A percentile compares a stretch with the other conserved stretches of the same genome.
These are phyloP conservation scores for Globodera ellingtonae DNA, from an alignment of 1,140 invertebrate species.

Conservation along the genomic window DNA sequence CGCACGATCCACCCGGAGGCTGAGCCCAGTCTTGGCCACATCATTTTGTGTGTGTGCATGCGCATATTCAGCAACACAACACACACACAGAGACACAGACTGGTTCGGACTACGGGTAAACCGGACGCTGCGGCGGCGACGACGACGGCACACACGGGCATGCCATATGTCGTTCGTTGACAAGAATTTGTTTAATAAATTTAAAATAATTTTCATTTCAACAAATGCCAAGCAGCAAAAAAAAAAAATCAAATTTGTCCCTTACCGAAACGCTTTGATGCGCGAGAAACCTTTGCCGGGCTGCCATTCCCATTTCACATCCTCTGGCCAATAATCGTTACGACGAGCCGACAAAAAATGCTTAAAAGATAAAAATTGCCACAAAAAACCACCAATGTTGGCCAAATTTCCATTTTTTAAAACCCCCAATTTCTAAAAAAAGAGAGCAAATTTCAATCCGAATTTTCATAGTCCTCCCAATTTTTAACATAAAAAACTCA, in stretches of 20 bases:
- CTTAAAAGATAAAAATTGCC: background rate
- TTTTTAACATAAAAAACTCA: background rate
- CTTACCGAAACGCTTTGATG: slow-evolving; percentile 56
- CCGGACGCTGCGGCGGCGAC: background rate
- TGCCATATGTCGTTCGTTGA: background rate
- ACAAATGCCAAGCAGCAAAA: too few species aligned
- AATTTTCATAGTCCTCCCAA: too few species aligned
- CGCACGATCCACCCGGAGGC: background rate
- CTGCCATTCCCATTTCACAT: slow-evolving; percentile 57
- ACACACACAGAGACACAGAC: background rate
- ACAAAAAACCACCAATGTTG: too few species aligned
- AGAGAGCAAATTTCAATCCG: too few species aligned
- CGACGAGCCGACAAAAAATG: slow-evolving; percentile 59
- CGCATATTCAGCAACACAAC: too few species aligned
- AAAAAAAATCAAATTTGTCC: too few species aligned
- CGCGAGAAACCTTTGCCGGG: slow-evolving; percentile 34
- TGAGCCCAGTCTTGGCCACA: slow-evolving; percentile 1
- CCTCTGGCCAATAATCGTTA: slow-evolving; percentile 59
- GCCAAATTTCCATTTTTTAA: background rate
- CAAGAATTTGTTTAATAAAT: background rate
- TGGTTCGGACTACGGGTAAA: background rate
- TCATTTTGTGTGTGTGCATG: background rate
- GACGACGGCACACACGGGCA: background rate
- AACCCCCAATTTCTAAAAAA: too few species aligned
- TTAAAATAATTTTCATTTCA: slow-evolving; percentile 7